Base-by-base conservation (phyloP, 2,888 invertebrate species). In the Hedychridium roseum region DNA sequence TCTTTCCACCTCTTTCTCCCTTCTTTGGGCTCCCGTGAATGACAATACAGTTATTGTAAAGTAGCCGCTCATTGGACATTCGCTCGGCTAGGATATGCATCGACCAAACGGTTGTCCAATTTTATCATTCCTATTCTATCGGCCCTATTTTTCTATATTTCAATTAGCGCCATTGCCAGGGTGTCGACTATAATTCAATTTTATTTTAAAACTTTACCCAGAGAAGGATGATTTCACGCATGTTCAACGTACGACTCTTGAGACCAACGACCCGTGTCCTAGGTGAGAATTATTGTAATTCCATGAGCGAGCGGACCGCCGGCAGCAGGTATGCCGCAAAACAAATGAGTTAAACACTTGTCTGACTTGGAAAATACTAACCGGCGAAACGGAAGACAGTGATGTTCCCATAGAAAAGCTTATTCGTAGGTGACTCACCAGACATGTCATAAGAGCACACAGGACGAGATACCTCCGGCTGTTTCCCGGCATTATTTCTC, bases 401-500 rank as follows among this genome's bases (percentile, higher is more conserved):
- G 2, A 21, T 36, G 5, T 2, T 20, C n/a, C 14, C 2, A 21
- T 36, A 12, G 12, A 14, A 21, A 21, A 6, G 15, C 7, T 21
- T 15, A 16, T 30, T 30, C 3, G 7, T 15, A 0, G n/a, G n/a
- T n/a, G 37, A 61, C 67, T 67, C 46, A 67, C 68, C 68, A 48
- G 23, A 15, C 40, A 30, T 34, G 42, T 30, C 37, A 58, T 28
- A 41, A 47, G 35, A 45, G 42, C 38, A 38, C 38, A 46, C 20
- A 58, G 34, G 4, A 51, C n/a, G 16, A 60, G 42, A 38, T 52
- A 42, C 28, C 39, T 42, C 21, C 39, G 32, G 23, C 43, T 36
- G 51, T 21, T 47, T 21, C 53, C 51, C 21, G 17, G 38, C 59
- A 62, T 62, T 32, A 26, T 62, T 31, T 37, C 40, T 20, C 34